phyloP scores from a whole-genome alignment of 2,113 vertebrate genomes.

The Lota lota region DNA sequence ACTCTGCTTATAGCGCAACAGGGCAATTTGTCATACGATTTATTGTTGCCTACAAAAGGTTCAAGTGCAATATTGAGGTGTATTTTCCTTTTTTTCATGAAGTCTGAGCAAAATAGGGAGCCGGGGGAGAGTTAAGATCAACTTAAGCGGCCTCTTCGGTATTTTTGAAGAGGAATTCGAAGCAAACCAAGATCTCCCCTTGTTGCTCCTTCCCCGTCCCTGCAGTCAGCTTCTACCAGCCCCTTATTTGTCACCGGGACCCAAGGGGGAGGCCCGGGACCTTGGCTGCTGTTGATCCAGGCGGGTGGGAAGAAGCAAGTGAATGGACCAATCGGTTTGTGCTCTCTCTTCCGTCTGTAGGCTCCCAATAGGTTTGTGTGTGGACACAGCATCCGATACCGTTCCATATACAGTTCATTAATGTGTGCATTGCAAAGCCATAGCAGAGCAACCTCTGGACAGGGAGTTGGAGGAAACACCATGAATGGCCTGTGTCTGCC shows the following conservation, averaged over 20 bases:
- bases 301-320: not conserved
- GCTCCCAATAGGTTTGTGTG: too few relatives aligned
- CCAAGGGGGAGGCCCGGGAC: conserved; percentile 39
- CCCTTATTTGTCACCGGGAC: conserved; percentile 56
- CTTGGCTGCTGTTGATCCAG: conserved; percentile 65
- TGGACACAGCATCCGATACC: too few relatives aligned
- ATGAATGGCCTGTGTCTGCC: too few relatives aligned
- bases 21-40: conserved; percentile 61
- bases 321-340: too few relatives aligned
- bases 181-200: conserved; percentile 34
- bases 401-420: too few relatives aligned
- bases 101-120: conserved; percentile 26
- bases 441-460: too few relatives aligned
- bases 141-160: conserved; percentile 30
- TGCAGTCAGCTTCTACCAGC: conserved; percentile 13
- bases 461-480: too few relatives aligned
- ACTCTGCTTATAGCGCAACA: conserved; percentile 52
- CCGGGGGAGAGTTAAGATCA: conserved; percentile 33
- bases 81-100: conserved; percentile 48
- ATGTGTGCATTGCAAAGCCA: too few relatives aligned
- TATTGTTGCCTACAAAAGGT: conserved; percentile 48
- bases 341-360: too few relatives aligned
- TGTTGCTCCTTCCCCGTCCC: conserved; percentile 23
- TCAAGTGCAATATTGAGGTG: conserved; percentile 13
- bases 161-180: conserved; percentile 1